These are phyloP conservation scores for Limanda limanda DNA, from an alignment of 2,113 vertebrate genomes.

Conservation along the genomic window DNA sequence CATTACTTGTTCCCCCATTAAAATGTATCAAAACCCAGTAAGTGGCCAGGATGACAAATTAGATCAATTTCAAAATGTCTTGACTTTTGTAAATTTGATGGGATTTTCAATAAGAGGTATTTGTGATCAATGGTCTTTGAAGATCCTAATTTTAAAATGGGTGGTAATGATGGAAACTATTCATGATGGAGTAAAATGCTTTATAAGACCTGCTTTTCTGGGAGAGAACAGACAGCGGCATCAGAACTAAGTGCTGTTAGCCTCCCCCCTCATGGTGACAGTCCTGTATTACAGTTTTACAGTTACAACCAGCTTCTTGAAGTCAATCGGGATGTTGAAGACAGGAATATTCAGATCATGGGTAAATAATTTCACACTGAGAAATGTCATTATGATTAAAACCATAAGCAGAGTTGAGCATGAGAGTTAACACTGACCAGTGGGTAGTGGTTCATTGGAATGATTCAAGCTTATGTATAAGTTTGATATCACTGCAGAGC, in stretches of 20 bases:
- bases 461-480: too few species aligned
- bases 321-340: background rate
- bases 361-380: background rate
- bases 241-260: background rate
- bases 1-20: too few species aligned
- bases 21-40: too few species aligned
- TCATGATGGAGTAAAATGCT: background rate
- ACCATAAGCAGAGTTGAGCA: too few species aligned
- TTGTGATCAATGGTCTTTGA: background rate
- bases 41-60: too few species aligned
- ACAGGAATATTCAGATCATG: background rate
- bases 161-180: background rate
- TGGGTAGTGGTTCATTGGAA: too few species aligned
- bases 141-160: background rate
- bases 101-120: background rate
- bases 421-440: too few species aligned
- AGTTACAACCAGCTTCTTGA: background rate
- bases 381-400: too few species aligned
- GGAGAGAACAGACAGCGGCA: background rate
- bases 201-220: background rate
- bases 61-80: too few species aligned
- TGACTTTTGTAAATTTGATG: background rate
- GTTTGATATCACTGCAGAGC: too few species aligned
- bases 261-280: conserved; percentile 33
- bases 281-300: conserved; percentile 67